Percentiles rank a stretch among this genome's conserved stretches.
Evolutionary conservation across 1,140 invertebrate species (phyloP).

Genomic region (Papilio helenus): DNA sequence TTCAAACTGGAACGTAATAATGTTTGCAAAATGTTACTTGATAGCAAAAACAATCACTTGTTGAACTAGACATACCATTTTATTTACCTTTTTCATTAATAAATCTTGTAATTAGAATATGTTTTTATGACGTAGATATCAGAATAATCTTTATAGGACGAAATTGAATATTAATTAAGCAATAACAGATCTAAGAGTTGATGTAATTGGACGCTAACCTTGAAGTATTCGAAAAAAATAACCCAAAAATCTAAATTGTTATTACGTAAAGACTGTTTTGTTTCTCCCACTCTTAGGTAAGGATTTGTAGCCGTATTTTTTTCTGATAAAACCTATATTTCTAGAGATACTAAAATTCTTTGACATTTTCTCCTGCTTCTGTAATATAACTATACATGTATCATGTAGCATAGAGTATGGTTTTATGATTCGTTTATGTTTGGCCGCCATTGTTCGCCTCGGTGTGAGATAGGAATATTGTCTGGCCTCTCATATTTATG

Average conservation of each 20-base stretch:
- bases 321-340: background rate
- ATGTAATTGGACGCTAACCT: background rate
- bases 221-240: conserved; percentile 15
- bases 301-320: background rate
- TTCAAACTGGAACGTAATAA: conserved; percentile 1
- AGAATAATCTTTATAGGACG: background rate
- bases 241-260: background rate
- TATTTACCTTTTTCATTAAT: background rate
- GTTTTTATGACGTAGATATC: too few species aligned
- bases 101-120: background rate
- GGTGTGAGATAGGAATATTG: conserved; percentile 6
- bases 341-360: background rate
- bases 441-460: background rate
- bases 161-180: background rate
- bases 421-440: background rate
- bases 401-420: background rate
- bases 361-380: background rate
- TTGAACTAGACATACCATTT: background rate
- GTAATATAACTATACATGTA: background rate
- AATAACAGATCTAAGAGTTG: background rate
- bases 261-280: background rate
- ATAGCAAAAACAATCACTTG: background rate
- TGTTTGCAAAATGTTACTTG: conserved; percentile 4
- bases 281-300: background rate
- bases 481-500: conserved; percentile 33